Evolutionary conservation across 2,888 invertebrate species (phyloP), one percentile per base, ranked within the genome.

Genomic region (Scaptomyza reducta): DNA sequence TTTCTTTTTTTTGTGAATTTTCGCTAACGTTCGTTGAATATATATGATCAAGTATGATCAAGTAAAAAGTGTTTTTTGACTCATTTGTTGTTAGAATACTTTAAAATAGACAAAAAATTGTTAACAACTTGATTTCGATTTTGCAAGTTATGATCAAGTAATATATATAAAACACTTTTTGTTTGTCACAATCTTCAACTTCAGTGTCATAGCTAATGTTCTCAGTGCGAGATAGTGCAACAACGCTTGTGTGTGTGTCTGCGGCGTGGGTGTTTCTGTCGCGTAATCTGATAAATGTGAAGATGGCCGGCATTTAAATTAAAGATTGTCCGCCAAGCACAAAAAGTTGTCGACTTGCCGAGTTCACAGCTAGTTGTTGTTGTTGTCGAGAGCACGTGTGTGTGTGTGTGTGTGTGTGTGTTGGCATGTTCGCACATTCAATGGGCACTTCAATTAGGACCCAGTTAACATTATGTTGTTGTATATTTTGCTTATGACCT

Each of bases 301-400:
- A 81, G 82, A 82, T 82, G 85, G 87, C 77, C 88, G 67, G 75
- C 84, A 88, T 79, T 77, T 82, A 83, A 86, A 83, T 88, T 88
- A 88, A 86, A 88, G 88, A 87, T 85, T 82, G 87, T 71, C 79
- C 64, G 69, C 69, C 72, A 65, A 64, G 72, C 81, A 70, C 69
- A 87, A 74, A 85, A 83, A 81, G 65, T 81, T 87, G 78, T 60
- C 58, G 70, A 71, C 55, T 79, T 68, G 58, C 74, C 44, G 16
- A 47, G 53, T 56, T 67, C 40, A 14, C 33, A 50, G 11, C 42
- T 18, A 35, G 55, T 18, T 53, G 50, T 22, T 47, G 50, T 46
- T 60, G 51, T 14, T 5, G 5, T 2, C 25, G n/a, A n/a, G n/a
- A n/a, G n/a, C 27, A 29, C 27, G 31, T n/a, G 3, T 58, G 49